Evolutionary conservation across 2,113 vertebrate genomes (phyloP), one percentile per base, ranked within the genome.

Genomic region (Aegithalos caudatus): DNA sequence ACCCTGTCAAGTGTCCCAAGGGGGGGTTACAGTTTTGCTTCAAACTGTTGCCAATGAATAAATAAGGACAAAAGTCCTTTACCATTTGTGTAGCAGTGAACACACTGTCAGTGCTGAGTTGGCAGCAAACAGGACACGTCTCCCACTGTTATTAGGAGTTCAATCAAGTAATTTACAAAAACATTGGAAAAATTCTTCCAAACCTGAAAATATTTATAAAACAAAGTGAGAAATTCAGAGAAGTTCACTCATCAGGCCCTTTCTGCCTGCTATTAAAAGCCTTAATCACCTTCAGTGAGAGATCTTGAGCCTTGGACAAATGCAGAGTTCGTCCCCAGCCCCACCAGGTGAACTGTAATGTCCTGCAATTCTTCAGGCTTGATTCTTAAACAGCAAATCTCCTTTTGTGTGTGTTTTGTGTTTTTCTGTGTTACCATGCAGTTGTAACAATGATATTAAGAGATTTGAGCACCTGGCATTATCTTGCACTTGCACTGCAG

Each of bases 41-140:
- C 62, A 74, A 87, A 92, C 31, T 80, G 66, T 58, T 95, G 50
- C 74, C 70, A 81, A 77, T 58, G 80, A 95, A 91, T 89, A 96
- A 92, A 82, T 76, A 88, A 90, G 62, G 74, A 82, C 60, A 72
- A 76, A 86, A 54, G 54, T 88, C 66, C 71, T 82, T 85, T 80
- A 73, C 16, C 35, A 81, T 83, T 96, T 93, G 50, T 83, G 82
- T 62, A 93, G 74, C 78, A 74, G 24, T 25, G 35, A 96, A 27
- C 57, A 87, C 28, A 9, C 21, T 64, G 78, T 24, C 78, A 79
- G 65, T 1, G 1, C 54, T 33, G 66, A 85, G 57, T 0, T 90
- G 85, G 58, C 85, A 88, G 66, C 79, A 57, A 71, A 74, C 12
- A 67, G 58, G 54, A 77, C 40, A 33, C 45, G 42, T 69, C 61